phyloP scores from a whole-genome alignment of 1,140 invertebrate genomes.

The Pseudomyrmex concolor region DNA sequence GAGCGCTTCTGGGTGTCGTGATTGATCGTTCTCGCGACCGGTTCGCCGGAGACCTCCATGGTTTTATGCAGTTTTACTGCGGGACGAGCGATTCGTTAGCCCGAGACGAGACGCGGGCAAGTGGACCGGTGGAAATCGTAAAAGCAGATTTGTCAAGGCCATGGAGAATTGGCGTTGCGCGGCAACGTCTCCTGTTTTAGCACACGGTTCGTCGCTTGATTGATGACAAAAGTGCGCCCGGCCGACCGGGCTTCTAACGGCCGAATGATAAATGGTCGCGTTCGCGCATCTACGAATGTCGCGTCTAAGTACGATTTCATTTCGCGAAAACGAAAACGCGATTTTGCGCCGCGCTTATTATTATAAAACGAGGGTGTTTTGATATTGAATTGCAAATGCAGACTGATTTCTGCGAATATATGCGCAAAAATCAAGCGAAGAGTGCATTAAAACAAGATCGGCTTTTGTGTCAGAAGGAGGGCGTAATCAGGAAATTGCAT shows the following conservation, averaged over 20 bases:
- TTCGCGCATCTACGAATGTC: constrained; percentile 45
- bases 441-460: constrained; percentile 37
- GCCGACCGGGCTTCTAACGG: constrained; percentile 29
- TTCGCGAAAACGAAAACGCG: background rate
- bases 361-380: background rate
- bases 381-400: background rate
- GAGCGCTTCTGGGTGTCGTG: constrained; percentile 49
- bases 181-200: constrained; percentile 36
- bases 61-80: constrained; percentile 59
- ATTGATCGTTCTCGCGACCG: constrained; percentile 30
- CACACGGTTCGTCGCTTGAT: constrained; percentile 40
- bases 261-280: constrained; percentile 48
- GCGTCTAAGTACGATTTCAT: constrained; percentile 45
- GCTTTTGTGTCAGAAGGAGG: background rate
- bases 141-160: constrained; percentile 59
- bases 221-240: constrained; percentile 39
- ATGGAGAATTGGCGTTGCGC: constrained; percentile 32
- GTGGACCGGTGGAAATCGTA: constrained; percentile 54
- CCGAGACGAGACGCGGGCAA: constrained; percentile 48
- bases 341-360: no score
- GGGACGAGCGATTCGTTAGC: constrained; percentile 55
- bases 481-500: constrained; percentile 47
- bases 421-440: background rate
- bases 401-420: background rate
- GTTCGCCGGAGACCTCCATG: constrained; percentile 38